Evolutionary conservation across 2,888 invertebrate genomes (phyloP).

Genomic region (Ceriagrion tenellum): DNA sequence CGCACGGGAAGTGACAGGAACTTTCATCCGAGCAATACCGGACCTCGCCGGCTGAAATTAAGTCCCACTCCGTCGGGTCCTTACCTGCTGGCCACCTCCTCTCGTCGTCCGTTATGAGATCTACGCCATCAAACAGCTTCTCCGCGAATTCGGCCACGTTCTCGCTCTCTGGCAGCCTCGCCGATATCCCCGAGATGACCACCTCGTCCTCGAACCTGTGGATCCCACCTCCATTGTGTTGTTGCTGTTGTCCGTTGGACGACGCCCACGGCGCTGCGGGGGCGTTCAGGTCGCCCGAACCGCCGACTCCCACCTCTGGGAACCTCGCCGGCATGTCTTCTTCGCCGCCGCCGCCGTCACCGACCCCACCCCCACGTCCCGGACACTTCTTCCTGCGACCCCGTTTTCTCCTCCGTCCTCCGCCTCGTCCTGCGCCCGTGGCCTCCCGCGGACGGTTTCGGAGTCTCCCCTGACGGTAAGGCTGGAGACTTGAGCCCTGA

Average conservation of each 20-base stretch:
- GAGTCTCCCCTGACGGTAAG: no score
- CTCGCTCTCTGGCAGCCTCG: constrained; percentile 93
- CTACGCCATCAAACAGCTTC: constrained; percentile 93
- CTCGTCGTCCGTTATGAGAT: constrained; percentile 95
- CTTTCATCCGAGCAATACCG: no score
- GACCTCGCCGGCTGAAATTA: no score
- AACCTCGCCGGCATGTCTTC: constrained; percentile 85
- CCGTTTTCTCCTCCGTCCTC: constrained; percentile 60
- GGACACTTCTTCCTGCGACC: constrained; percentile 59
- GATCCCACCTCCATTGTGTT: constrained; percentile 76
- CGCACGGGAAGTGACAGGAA: no score
- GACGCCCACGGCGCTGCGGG: constrained; percentile 70
- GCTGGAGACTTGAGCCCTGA: no score
- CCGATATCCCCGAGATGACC: constrained; percentile 90
- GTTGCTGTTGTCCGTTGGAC: constrained; percentile 74
- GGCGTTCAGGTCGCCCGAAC: constrained; percentile 70
- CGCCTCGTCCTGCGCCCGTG: constrained; percentile 64
- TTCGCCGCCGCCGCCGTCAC: constrained; percentile 35
- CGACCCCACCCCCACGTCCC: constrained; percentile 55
- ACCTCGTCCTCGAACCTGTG: constrained; percentile 82
- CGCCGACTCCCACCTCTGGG: constrained; percentile 79
- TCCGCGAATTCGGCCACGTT: constrained; percentile 95
- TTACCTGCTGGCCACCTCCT: constrained; percentile 91
- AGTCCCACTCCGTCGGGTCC: not conserved
- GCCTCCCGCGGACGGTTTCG: constrained; percentile 7